Conservation (phyloP, 2,113 vertebrate species). For the Osmerus eperlanus region DNA sequence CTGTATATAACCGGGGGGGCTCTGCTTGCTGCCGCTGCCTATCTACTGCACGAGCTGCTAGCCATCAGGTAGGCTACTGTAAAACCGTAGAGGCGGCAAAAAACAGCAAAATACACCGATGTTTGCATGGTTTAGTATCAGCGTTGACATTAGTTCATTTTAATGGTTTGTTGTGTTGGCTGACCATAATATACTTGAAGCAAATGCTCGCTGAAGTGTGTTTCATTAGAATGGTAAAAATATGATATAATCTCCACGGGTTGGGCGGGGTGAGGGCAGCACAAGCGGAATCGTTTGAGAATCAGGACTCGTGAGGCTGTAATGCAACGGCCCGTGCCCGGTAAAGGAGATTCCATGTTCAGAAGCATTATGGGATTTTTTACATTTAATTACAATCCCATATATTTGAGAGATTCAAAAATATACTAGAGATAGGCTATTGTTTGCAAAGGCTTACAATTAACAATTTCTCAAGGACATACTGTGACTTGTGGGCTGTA, state of each 20-base stretch:
- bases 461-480: slow-evolving; percentile 30
- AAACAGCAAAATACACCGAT: no score
- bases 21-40: slow-evolving; percentile 93
- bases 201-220: background rate
- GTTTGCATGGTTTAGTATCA: no score
- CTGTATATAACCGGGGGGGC: slow-evolving; percentile 95
- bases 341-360: slow-evolving; percentile 10
- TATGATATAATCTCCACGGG: slow-evolving; percentile 43
- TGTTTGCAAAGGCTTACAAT: slow-evolving; percentile 17
- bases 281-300: slow-evolving; percentile 23
- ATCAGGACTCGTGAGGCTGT: slow-evolving; percentile 59
- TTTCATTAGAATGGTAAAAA: slow-evolving; percentile 29
- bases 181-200: background rate
- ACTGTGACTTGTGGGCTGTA: background rate
- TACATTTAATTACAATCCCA: background rate
- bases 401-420: background rate
- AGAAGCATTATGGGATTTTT: background rate
- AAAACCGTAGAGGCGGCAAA: no score
- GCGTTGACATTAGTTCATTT: background rate
- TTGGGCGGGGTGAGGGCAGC: slow-evolving; percentile 46
- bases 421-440: background rate
- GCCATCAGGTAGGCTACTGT: slow-evolving; percentile 81
- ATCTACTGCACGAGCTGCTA: slow-evolving; percentile 93
- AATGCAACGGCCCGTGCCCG: slow-evolving; percentile 53
- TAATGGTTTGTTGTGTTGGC: slow-evolving; percentile 9